Percentiles rank a stretch among this genome's conserved stretches.
Conservation (phyloP, 1,140 invertebrate species). For the Hycleus cichorii region DNA sequence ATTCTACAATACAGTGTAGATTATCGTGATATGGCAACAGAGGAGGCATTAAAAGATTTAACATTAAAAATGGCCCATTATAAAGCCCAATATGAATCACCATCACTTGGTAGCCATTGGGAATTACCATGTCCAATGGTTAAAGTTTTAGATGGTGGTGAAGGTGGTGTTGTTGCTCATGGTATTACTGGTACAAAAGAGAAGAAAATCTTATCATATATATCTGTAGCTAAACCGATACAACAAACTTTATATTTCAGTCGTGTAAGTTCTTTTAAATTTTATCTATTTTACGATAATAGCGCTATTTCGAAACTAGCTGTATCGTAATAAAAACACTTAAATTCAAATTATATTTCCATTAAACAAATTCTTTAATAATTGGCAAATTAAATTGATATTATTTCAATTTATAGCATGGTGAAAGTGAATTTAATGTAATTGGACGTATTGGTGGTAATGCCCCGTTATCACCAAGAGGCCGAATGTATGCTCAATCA, state of each 20-base stretch:
- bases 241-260: conserved; percentile 37
- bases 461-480: conserved; percentile 71
- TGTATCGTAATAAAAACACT: no score
- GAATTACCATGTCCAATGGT: conserved; percentile 50
- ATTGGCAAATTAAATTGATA: neutral
- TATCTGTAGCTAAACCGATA: conserved; percentile 62
- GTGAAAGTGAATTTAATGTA: conserved; percentile 87
- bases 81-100: conserved; percentile 68
- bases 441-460: conserved; percentile 88
- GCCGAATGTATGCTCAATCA: conserved; percentile 68
- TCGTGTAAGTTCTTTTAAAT: conserved; percentile 23
- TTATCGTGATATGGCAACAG: conserved; percentile 70
- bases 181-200: conserved; percentile 62
- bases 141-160: conserved; percentile 63
- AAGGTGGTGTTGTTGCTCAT: conserved; percentile 52
- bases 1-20: conserved; percentile 87
- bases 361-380: neutral
- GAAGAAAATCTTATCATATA: conserved; percentile 66
- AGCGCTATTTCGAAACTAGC: no score
- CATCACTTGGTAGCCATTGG: conserved; percentile 46
- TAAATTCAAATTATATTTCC: no score
- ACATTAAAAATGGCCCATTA: conserved; percentile 81
- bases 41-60: conserved; percentile 73
- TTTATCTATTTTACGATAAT: no score
- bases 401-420: conserved; percentile 58